These are phyloP conservation scores for Carcinoscorpius rotundicauda DNA, from an alignment of 1,140 invertebrate species.

Conservation along the genomic window DNA sequence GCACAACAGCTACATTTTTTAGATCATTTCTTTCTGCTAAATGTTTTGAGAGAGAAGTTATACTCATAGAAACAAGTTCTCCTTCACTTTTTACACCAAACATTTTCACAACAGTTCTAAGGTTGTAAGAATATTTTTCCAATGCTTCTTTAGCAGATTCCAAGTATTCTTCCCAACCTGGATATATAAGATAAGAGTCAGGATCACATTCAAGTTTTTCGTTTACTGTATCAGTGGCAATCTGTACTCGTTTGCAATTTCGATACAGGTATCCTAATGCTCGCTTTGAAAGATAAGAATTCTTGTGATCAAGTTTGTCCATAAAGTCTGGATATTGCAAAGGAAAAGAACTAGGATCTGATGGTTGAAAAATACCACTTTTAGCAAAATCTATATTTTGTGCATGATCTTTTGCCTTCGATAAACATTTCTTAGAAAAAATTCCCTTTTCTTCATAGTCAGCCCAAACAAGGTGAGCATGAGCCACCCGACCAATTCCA, in stretches of 20 bases:
- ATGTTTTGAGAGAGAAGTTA: background rate
- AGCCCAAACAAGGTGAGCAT: constrained; percentile 27
- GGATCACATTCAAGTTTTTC: constrained; percentile 4
- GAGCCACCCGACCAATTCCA: constrained; percentile 26
- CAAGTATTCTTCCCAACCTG: constrained; percentile 19
- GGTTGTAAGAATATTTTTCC: constrained; percentile 8
- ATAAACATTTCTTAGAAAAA: constrained; percentile 23
- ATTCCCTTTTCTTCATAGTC: constrained; percentile 26
- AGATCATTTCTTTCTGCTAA: constrained; percentile 6
- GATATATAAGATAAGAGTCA: constrained; percentile 10
- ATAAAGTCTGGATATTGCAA: constrained; percentile 28
- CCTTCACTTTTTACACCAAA: constrained; percentile 22
- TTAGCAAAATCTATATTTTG: constrained; percentile 29
- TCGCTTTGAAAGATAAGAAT: constrained; percentile 17
- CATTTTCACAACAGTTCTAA: constrained; percentile 24
- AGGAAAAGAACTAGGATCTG: constrained; percentile 19
- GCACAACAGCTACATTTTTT: constrained; percentile 5
- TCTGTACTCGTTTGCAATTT: constrained; percentile 11
- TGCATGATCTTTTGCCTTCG: constrained; percentile 25
- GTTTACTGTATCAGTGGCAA: constrained; percentile 8
- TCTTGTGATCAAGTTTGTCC: constrained; percentile 21
- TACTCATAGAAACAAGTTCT: constrained; percentile 11
- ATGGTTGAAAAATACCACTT: constrained; percentile 22
- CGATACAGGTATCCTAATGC: constrained; percentile 21
- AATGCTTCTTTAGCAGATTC: constrained; percentile 10